phyloP scores from a whole-genome alignment of 2,888 invertebrate genomes.

The Nowickia ferox region DNA sequence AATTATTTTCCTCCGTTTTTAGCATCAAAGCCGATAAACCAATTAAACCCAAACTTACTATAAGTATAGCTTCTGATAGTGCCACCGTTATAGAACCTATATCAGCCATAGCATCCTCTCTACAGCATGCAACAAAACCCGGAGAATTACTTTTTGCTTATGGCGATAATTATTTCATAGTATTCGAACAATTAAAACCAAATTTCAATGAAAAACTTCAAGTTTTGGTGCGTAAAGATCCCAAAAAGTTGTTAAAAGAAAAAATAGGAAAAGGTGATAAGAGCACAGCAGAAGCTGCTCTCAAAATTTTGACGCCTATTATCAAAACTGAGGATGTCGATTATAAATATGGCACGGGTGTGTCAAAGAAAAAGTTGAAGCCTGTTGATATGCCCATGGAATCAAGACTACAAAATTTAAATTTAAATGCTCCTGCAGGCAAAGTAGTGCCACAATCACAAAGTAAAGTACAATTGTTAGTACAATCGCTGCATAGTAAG shows the following conservation, averaged over 20 bases:
- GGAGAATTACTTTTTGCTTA: constrained; percentile 85
- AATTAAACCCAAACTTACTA: constrained; percentile 86
- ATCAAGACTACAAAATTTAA: constrained; percentile 90
- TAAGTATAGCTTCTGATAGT: constrained; percentile 86
- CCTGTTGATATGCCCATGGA: constrained; percentile 87
- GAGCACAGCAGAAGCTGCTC: constrained; percentile 68
- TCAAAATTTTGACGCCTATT: constrained; percentile 78
- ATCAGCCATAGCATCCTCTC: constrained; percentile 84
- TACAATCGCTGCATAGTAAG: constrained; percentile 94
- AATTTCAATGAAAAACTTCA: constrained; percentile 85
- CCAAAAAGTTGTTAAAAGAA: constrained; percentile 76
- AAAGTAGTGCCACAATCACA: constrained; percentile 84
- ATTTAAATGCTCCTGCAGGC: constrained; percentile 85
- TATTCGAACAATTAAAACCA: constrained; percentile 86
- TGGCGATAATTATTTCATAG: constrained; percentile 85
- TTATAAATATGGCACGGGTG: constrained; percentile 77
- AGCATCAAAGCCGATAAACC: constrained; percentile 84
- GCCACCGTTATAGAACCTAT: constrained; percentile 84
- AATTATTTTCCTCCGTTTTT: neutral
- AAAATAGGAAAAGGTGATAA: constrained; percentile 73
- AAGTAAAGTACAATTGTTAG: constrained; percentile 91
- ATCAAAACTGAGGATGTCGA: constrained; percentile 78
- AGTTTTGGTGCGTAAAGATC: constrained; percentile 81
- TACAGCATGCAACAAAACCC: constrained; percentile 79
- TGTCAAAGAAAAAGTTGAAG: constrained; percentile 78